These are phyloP conservation scores for Ctenosaura bakeri DNA, from an alignment of 2,797 vertebrate species.

Conservation along the genomic window DNA sequence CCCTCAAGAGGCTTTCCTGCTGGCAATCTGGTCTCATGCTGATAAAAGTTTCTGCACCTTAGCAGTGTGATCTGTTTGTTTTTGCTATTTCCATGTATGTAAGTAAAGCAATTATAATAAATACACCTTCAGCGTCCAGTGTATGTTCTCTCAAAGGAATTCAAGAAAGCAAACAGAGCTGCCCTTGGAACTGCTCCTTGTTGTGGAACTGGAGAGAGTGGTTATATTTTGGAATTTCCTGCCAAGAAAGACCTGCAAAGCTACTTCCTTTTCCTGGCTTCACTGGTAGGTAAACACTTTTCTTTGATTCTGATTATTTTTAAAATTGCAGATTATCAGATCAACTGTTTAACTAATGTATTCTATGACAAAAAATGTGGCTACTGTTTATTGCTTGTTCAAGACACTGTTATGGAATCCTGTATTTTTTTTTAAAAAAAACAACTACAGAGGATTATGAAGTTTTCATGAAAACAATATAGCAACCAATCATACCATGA, in stretches of 20 bases:
- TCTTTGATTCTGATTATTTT: neutral
- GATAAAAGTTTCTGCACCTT: no score
- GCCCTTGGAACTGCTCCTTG: neutral
- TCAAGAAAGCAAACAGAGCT: neutral
- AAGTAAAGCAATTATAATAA: no score
- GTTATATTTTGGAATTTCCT: constrained; percentile 4
- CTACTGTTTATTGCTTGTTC: no score
- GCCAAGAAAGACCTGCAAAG: neutral
- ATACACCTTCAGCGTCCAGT: neutral
- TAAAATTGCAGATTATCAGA: neutral
- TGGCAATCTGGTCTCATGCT: no score
- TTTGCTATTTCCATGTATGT: no score
- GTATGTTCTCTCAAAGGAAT: neutral
- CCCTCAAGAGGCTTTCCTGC: no score
- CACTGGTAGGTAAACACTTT: neutral
- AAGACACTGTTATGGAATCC: no score
- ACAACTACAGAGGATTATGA: no score
- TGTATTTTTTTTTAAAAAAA: no score
- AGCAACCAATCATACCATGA: no score
- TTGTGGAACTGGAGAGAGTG: neutral
- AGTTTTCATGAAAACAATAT: no score
- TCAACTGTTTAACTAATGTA: neutral
- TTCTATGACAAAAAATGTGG: neutral
- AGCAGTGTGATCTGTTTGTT: neutral
- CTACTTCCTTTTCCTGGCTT: constrained; percentile 13